Evolutionary conservation across 1,140 invertebrate genomes (phyloP).

Genomic region (Goniozus legneri): DNA sequence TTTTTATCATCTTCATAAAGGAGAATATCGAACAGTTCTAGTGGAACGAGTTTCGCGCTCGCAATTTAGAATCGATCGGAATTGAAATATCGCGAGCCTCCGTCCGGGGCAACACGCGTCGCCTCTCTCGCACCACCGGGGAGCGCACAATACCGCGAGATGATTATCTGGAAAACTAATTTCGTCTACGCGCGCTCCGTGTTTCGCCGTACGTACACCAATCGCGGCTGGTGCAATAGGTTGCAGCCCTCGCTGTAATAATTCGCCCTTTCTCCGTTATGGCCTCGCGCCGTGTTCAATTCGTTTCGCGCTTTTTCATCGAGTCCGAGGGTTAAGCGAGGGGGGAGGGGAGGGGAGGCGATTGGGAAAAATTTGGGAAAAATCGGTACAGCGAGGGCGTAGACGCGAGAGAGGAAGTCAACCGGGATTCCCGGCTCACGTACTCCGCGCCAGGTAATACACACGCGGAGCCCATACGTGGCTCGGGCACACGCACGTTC

Average conservation of each 20-base stretch:
- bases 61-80: constrained; percentile 44
- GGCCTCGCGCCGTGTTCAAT: no score
- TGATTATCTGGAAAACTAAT: constrained; percentile 58
- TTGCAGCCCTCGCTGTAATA: no score
- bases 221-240: no score
- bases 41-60: constrained; percentile 33
- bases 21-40: constrained; percentile 22
- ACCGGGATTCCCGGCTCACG: no score
- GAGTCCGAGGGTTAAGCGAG: constrained; percentile 4
- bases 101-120: constrained; percentile 6
- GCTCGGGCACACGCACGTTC: constrained; percentile 32
- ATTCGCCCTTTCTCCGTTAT: no score
- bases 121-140: constrained; percentile 11
- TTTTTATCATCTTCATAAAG: neutral
- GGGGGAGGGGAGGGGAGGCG: neutral
- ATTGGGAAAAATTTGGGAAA: constrained; percentile 2
- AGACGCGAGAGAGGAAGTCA: no score
- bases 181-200: constrained; percentile 44
- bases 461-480: neutral
- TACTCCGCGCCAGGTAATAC: constrained; percentile 3
- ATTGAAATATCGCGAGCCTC: constrained; percentile 41
- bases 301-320: neutral
- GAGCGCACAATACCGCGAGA: constrained; percentile 50
- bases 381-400: neutral
- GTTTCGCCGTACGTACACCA: constrained; percentile 18